Evolutionary conservation across 2,797 vertebrate species (phyloP), one percentile per base, ranked within the genome.

Genomic region (Diplodus puntazzo): DNA sequence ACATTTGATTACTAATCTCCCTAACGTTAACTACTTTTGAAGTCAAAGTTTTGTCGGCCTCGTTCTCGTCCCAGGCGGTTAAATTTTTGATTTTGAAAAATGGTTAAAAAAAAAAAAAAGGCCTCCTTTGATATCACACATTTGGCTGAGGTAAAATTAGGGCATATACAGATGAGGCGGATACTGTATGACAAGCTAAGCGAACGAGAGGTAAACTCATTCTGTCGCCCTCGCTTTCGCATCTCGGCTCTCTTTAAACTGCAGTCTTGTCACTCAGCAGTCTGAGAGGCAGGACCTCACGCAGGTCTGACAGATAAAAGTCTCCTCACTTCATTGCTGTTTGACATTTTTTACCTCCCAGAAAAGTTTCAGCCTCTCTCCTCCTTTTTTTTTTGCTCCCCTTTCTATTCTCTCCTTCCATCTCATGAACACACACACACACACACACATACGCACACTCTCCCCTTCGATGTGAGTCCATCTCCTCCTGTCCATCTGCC

Each of bases 291-390:
- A 69, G 91, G 85, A 89, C 90, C 90, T 91, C 91, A 89, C 87
- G 50, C 86, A 78, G 80, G 79, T 88, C 85, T 92, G 88, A 92
- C 87, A 91, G 88, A 92, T 92, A 74, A 92, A 93, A 91, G 92
- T 91, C 92, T 91, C 84, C 71, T 85, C 87, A 86, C 89, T 90
- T 88, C 87, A 85, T 91, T 83, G 86, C 87, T 86, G 86, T 87
- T 89, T 92, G 90, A 92, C 89, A 91, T 92, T 93, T 93, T 93
- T 90, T 27, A 89, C 89, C 88, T 89, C 86, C 74, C 77, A 80
- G 74, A 89, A 92, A 93, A 83, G 58, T 90, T 92, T 90, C 73
- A 83, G 69, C 73, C 69, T 73, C 82, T 78, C 78, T 74, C 73
- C 57, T 76, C 73, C 63, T 34, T 43, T 20, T 73, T 46, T 46